These are phyloP conservation scores for Xestia rhomboidea DNA, from an alignment of 2,888 invertebrate species.

Conservation along the genomic window DNA sequence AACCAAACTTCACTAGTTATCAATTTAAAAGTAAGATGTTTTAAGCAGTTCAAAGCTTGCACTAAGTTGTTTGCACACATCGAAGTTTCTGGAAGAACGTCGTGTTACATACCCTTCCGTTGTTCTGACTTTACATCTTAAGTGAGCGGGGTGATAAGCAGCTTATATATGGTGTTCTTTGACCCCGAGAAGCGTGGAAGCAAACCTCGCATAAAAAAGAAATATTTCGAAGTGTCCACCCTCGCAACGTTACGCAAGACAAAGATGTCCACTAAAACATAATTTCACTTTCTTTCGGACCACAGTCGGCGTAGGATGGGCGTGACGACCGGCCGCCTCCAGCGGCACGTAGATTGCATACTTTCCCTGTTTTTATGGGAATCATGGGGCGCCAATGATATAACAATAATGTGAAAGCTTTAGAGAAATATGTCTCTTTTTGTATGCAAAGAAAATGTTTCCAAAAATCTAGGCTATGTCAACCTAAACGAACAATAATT, in stretches of 20 bases:
- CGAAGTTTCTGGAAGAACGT: background rate
- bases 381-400: constrained; percentile 81
- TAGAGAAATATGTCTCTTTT: constrained; percentile 41
- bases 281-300: constrained; percentile 87
- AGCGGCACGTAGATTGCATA: constrained; percentile 82
- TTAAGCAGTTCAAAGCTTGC: background rate
- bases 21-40: background rate
- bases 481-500: constrained; percentile 14
- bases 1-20: constrained; percentile 6
- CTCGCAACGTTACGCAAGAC: constrained; percentile 55
- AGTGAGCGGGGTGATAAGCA: constrained; percentile 20
- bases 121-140: constrained; percentile 12
- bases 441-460: constrained; percentile 31
- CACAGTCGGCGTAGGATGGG: constrained; percentile 82
- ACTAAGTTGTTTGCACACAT: constrained; percentile 4
- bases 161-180: constrained; percentile 12
- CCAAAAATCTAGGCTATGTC: constrained; percentile 34
- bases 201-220: constrained; percentile 32
- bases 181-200: constrained; percentile 14
- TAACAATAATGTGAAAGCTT: constrained; percentile 81
- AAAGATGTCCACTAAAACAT: constrained; percentile 72
- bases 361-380: constrained; percentile 90
- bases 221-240: constrained; percentile 49
- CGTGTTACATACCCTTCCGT: constrained; percentile 1
- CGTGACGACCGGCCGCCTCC: constrained; percentile 84